Evolutionary conservation across 2,888 invertebrate genomes (phyloP).

Genomic region (Acleris sparsana): DNA sequence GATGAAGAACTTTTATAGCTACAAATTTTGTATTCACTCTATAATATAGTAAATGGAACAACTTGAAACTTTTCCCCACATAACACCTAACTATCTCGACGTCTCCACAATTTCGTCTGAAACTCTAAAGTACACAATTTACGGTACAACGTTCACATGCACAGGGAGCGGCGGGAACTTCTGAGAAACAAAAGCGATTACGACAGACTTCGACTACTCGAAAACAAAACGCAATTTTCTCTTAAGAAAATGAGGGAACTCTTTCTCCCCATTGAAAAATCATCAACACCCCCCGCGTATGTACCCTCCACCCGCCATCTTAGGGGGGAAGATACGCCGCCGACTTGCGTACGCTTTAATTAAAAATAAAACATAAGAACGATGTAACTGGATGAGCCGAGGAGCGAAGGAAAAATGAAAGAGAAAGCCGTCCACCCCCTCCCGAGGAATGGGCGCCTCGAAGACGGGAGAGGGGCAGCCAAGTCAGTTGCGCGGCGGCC

Average conservation of each 20-base stretch:
- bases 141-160: slow-evolving; percentile 74
- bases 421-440: slow-evolving; percentile 81
- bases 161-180: slow-evolving; percentile 68
- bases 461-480: slow-evolving; percentile 60
- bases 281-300: slow-evolving; percentile 83
- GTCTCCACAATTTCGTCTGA: slow-evolving; percentile 65
- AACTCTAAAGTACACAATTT: slow-evolving; percentile 80
- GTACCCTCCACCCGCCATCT: slow-evolving; percentile 64
- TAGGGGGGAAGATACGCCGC: slow-evolving; percentile 78
- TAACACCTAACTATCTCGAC: slow-evolving; percentile 65
- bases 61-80: slow-evolving; percentile 52
- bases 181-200: slow-evolving; percentile 82
- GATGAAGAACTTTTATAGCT: neutral
- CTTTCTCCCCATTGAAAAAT: slow-evolving; percentile 84
- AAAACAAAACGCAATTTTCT: slow-evolving; percentile 84
- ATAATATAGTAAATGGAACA: slow-evolving; percentile 19
- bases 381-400: slow-evolving; percentile 84
- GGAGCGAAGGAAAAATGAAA: slow-evolving; percentile 84
- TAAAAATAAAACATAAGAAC: slow-evolving; percentile 85
- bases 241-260: slow-evolving; percentile 84
- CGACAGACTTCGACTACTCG: slow-evolving; percentile 83
- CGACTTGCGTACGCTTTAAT: slow-evolving; percentile 84
- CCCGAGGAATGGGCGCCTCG: slow-evolving; percentile 50
- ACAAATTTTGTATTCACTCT: slow-evolving; percentile 34
- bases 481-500: slow-evolving; percentile 77